Conservation (phyloP, 64 coral and sea anemone genomes). For the Astreopora myriophthalma region DNA sequence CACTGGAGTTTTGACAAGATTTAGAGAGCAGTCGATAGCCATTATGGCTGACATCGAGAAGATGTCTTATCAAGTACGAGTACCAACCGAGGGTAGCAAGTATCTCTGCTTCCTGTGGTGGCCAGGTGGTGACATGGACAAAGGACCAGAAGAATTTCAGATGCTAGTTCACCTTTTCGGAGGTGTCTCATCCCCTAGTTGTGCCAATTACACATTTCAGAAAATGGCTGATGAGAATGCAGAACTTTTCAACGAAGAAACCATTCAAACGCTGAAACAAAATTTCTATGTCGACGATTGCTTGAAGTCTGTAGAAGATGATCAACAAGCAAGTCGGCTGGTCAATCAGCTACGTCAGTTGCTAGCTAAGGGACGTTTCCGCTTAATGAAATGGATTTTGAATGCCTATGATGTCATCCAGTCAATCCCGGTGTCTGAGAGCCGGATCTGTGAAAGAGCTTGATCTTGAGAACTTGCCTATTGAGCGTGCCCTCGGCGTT, state of each 20-base stretch:
- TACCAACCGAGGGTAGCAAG: background rate
- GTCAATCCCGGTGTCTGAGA: background rate
- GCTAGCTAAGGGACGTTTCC: slow-evolving; percentile 14
- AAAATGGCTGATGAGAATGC: no score
- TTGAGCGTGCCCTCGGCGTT: slow-evolving; percentile 1
- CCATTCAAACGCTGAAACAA: background rate
- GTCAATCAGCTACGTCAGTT: slow-evolving; percentile 9
- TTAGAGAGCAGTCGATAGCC: background rate
- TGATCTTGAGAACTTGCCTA: background rate
- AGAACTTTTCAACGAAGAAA: background rate
- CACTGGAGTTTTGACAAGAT: background rate
- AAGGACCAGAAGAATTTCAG: no score
- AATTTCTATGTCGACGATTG: slow-evolving; percentile 36
- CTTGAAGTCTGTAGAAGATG: slow-evolving; percentile 22
- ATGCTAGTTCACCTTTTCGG: background rate
- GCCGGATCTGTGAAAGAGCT: background rate
- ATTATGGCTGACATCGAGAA: background rate
- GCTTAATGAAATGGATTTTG: background rate
- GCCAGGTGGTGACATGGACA: background rate
- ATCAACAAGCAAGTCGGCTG: background rate
- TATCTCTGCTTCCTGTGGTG: background rate
- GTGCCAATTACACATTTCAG: no score
- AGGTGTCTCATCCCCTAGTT: background rate
- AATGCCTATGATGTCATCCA: no score
- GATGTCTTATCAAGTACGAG: background rate